A percentile compares a stretch with the other conserved stretches of the same genome.
phyloP scores from a whole-genome alignment of 2,888 invertebrate genomes.

The Seladonia tumulorum region DNA sequence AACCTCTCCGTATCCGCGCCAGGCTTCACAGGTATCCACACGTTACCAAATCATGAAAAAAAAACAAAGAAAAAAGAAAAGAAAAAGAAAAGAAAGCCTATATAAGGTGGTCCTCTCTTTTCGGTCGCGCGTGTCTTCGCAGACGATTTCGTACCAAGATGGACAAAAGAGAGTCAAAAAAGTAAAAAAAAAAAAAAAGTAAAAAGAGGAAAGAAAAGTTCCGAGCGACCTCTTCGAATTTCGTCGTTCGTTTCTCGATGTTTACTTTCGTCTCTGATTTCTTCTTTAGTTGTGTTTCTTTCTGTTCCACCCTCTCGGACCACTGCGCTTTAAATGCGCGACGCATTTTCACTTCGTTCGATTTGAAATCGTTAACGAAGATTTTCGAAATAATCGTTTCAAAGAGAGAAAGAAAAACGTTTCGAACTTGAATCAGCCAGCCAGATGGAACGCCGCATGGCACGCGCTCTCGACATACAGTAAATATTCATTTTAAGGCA shows the following conservation, averaged over 20 bases:
- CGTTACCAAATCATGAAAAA: constrained; percentile 80
- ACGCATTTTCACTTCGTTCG: constrained; percentile 37
- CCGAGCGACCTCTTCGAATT: constrained; percentile 47
- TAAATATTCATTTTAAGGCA: too few species aligned
- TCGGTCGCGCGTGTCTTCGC: constrained; percentile 65
- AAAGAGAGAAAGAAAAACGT: too few species aligned
- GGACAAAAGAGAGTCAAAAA: background rate
- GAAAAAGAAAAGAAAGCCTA: background rate
- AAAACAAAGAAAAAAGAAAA: background rate
- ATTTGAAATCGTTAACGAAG: too few species aligned
- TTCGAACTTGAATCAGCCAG: too few species aligned
- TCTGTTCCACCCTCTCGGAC: constrained; percentile 28
- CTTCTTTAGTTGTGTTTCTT: background rate
- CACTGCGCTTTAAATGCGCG: constrained; percentile 61
- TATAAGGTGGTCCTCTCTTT: constrained; percentile 73
- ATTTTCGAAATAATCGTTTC: too few species aligned
- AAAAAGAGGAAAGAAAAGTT: background rate
- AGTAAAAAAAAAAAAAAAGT: background rate
- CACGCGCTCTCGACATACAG: too few species aligned
- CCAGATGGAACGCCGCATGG: too few species aligned
- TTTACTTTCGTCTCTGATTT: background rate
- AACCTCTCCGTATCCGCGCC: constrained; percentile 85
- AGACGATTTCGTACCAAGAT: constrained; percentile 23
- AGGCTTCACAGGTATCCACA: constrained; percentile 85
- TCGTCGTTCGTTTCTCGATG: constrained; percentile 51